Evolutionary conservation across 2,113 vertebrate genomes (phyloP), one percentile per base, ranked within the genome.

Genomic region (Orycteropus afer): DNA sequence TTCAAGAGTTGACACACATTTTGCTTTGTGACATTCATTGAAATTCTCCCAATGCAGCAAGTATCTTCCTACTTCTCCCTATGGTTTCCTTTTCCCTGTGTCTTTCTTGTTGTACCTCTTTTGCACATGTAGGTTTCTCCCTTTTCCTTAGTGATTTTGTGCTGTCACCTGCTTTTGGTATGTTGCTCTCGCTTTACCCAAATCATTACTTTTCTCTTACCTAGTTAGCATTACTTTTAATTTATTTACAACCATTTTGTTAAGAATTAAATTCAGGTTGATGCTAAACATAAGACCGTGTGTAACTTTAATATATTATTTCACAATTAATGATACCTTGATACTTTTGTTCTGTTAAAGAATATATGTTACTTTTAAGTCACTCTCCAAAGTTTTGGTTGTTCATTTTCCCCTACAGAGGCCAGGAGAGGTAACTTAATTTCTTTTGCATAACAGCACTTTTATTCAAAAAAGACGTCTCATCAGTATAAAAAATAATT

Each of bases 381-480:
- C 45, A 88, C 22, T 76, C 67, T 95, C 74, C 86, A 94, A 93
- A 86, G 67, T 91, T 96, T 71, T 89, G 93, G 69, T 89, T 97
- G 88, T 71, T 90, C 15, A 93, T 95, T 49, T 91, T 87, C 37
- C 80, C 2, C 37, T 18, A 4, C 5, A 34, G 32, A 6, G 14
- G 34, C 4, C 17, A 22, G 29, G 22, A 49, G 22, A 7, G 37
- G 20, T 37, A 73, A 14, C 18, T 47, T 29, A 13, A 80, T 94
- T 89, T 95, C 78, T 95, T 93, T 91, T 79, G 81, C 87, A 87
- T 47, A 97, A 94, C 51, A 89, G 89, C 83, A 95, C 96, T 96
- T 97, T 94, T 51, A 85, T 94, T 91, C 83, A 61, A 67, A 83
- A 42, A 88, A 91, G 89, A 85, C 86, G 42, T 92, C 89, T 95